A percentile compares a stretch with the other conserved stretches of the same genome.
Conservation (phyloP, 30 jellyfish, hydroid and myxozoan species). For the Pelagia noctiluca region DNA sequence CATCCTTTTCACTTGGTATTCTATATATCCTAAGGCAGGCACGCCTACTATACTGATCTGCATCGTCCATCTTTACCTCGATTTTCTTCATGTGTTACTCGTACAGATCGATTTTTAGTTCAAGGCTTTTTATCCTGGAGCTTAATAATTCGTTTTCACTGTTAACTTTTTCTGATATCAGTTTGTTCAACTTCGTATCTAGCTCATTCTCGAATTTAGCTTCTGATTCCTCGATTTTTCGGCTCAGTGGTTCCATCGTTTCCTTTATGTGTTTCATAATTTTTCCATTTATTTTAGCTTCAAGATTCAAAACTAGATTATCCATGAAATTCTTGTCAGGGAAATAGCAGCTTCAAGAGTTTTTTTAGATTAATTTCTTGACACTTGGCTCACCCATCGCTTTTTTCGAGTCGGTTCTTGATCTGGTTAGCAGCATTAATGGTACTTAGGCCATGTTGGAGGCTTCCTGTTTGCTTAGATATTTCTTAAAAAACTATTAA, state of each 20-base stretch:
- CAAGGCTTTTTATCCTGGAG: constrained; percentile 23
- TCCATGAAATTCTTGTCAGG: constrained; percentile 35
- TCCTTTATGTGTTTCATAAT: constrained; percentile 8
- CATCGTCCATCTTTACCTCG: constrained; percentile 28
- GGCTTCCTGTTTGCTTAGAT: neutral
- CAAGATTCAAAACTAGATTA: constrained; percentile 16
- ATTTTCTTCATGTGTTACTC: constrained; percentile 9
- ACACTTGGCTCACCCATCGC: constrained; percentile 8
- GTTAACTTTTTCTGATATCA: constrained; percentile 8
- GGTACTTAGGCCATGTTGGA: constrained; percentile 16
- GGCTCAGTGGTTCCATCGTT: constrained; percentile 30
- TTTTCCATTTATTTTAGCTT: constrained; percentile 14
- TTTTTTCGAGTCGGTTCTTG: constrained; percentile 6
- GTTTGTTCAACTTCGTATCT: constrained; percentile 5
- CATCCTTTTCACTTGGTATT: constrained; percentile 14
- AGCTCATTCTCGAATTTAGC: constrained; percentile 8
- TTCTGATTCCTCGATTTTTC: constrained; percentile 13
- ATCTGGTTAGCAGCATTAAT: constrained; percentile 2
- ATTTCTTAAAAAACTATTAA: neutral
- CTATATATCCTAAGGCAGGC: constrained; percentile 7
- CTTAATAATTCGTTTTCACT: constrained; percentile 13
- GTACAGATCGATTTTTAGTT: constrained; percentile 15
- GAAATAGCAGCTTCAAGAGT: constrained; percentile 22
- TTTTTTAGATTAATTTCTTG: constrained; percentile 5
- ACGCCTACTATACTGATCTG: constrained; percentile 26